Base-by-base conservation (phyloP, 2,888 invertebrate genomes). In the Amaurobius ferox region DNA sequence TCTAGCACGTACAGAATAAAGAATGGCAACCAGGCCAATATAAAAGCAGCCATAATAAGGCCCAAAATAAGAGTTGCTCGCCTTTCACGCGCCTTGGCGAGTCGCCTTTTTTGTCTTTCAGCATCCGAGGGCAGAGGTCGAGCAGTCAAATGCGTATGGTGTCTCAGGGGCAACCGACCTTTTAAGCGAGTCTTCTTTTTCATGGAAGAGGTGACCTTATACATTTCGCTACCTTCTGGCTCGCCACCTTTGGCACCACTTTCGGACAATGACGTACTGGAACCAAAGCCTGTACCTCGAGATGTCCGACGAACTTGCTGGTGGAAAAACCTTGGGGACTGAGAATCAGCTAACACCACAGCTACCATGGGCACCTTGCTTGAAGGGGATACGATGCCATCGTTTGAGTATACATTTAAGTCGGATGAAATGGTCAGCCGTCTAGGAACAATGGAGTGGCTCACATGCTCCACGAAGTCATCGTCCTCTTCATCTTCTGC, bases 21-120 rank as follows among this genome's bases (percentile, higher is more conserved):
- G 92, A 99, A 99, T 0, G 99, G 99, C 91, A 99, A 93, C 99
- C 99, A 98, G 91, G 98, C 98, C 86, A 98, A 95, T 90, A 99
- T 98, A 91, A 99, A 99, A 90, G 98, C 97, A 87, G 98, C 98
- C 97, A 99, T 98, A 89, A 99, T 98, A 87, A 99, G 94, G 48
- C 99, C 99, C 89, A 99, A 93, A 89, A 99, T 98, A 30, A 99
- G 93, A 0, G 98, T 99, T 0, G 99, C 99, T 70, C 99, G 93
- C 90, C 99, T 96, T 92, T 99, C 99, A 91, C 98, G 97, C 90
- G 98, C 98, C 89, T 98, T 94, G 0, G 98, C 98, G 90, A 98
- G 93, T 89, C 97, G 94, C 86, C 97, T 94, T 92, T 98, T 98
- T 91, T 98, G 97, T 89, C 97, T 94, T 90, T 98, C 98, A 0